A percentile compares a stretch with the other conserved stretches of the same genome.
These are phyloP conservation scores for Pseudomyrmex flavicornis DNA, from an alignment of 1,140 invertebrate genomes.

Conservation along the genomic window DNA sequence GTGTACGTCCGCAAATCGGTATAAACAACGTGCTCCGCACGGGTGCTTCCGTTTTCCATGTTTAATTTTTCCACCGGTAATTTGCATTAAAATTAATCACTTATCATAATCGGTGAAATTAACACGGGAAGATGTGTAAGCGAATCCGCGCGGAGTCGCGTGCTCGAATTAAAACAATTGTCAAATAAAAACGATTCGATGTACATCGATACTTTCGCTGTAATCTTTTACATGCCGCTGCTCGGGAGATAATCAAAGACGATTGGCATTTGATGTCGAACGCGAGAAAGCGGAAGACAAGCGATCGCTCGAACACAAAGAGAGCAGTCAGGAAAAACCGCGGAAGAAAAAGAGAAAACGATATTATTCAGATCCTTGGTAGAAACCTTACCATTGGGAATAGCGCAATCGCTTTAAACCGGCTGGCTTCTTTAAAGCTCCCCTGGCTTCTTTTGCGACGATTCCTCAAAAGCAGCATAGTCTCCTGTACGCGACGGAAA, in stretches of 20 bases:
- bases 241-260: slow-evolving; percentile 54
- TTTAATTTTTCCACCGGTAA: slow-evolving; percentile 23
- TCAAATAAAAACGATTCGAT: not conserved
- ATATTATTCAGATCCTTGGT: slow-evolving; percentile 74
- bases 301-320: slow-evolving; percentile 18
- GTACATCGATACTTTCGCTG: not conserved
- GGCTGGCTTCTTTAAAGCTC: slow-evolving; percentile 62
- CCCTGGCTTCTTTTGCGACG: slow-evolving; percentile 49
- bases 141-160: not conserved
- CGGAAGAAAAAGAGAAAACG: not conserved
- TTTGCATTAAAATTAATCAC: slow-evolving; percentile 47
- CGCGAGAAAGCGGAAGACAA: slow-evolving; percentile 3
- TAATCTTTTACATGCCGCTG: not conserved
- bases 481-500: slow-evolving; percentile 43
- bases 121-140: not conserved
- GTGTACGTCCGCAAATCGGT: not conserved
- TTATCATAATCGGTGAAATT: not conserved
- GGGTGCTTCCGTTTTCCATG: not conserved
- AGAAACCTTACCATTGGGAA: slow-evolving; percentile 65
- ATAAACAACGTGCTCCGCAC: not conserved
- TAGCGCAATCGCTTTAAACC: slow-evolving; percentile 65
- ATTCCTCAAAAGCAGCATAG: slow-evolving; percentile 54
- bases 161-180: not conserved
- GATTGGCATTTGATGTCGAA: slow-evolving; percentile 43
- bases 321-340: not conserved